Base-by-base conservation (phyloP, 2,888 invertebrate genomes). In the Callyntrura sp. region DNA sequence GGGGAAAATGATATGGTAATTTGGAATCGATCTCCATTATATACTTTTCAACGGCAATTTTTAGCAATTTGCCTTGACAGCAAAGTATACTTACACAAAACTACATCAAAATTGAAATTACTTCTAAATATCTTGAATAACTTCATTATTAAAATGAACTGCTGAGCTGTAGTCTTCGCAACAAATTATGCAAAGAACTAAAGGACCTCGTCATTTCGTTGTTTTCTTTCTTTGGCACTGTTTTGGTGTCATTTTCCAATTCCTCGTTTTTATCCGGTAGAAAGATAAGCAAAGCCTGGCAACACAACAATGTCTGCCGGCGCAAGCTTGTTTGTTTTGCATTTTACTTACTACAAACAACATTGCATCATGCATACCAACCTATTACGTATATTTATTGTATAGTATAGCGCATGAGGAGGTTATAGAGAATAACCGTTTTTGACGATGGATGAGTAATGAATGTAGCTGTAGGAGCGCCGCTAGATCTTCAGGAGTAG, bases 281-380 rank as follows among this genome's bases (percentile, higher is more conserved):
- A 62, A 25, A 23, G 20, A 28, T 8, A 68, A 68, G 35, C 68
- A 20, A 25, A 68, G 65, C 11, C 35, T 4, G 35, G 35, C 35
- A 35, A 35, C 35, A 35, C 5, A 25, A 68, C 12, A 17, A 62
- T 35, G 35, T 6, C 35, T 35, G 2, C 3, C 6, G 6, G 3
- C 6, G 35, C 35, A 35, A 4, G 2, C 65, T 65, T 57, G 14
- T 57, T 57, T 65, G 65, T 65, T 65, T 65, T 65, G 65, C 28
- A 9, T 25, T 14, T 14, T 12, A 2, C n/a, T n/a, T 62, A 14
- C 14, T 35, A 23, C n/a, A 23, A 4, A 65, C 28, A 14, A 12
- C 1, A 9, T 43, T 70, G 70, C 43, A 28, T 28, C 65, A 65
- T n/a, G 9, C n/a, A 14, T 14, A n/a, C n/a, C n/a, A 14, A 51